Evolutionary conservation across 2,797 vertebrate genomes (phyloP).

Genomic region (Harpagifer antarcticus): DNA sequence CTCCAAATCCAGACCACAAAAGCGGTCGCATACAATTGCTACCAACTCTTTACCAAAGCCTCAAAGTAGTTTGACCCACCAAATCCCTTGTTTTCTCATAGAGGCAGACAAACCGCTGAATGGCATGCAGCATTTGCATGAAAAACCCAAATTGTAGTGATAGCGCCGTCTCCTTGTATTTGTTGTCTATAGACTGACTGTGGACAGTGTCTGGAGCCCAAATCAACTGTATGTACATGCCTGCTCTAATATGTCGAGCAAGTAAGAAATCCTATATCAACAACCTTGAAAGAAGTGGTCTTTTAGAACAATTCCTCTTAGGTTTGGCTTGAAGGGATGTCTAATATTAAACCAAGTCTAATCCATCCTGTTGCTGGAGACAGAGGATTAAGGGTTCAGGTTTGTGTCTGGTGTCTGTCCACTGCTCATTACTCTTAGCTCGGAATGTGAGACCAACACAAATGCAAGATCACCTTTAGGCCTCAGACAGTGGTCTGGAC

Average conservation of each 20-base stretch:
- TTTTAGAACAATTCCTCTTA: constrained; percentile 44
- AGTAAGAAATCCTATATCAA: constrained; percentile 59
- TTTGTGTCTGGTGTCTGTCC: constrained; percentile 65
- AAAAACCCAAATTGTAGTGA: constrained; percentile 36
- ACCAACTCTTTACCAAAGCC: constrained; percentile 64
- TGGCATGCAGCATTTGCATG: constrained; percentile 41
- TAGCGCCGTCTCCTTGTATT: constrained; percentile 39
- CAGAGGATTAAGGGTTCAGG: constrained; percentile 69
- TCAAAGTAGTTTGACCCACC: constrained; percentile 57
- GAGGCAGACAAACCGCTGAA: constrained; percentile 48
- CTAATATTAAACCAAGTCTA: constrained; percentile 67
- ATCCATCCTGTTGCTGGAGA: constrained; percentile 61
- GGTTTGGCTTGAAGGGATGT: constrained; percentile 63
- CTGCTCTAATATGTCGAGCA: constrained; percentile 45
- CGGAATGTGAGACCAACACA: constrained; percentile 67
- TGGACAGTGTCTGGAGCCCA: constrained; percentile 33
- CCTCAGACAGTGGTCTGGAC: constrained; percentile 68
- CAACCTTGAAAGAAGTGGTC: constrained; percentile 64
- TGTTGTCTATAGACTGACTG: constrained; percentile 34
- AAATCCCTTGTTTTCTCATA: constrained; percentile 59
- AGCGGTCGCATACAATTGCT: constrained; percentile 56
- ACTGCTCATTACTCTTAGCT: constrained; percentile 58
- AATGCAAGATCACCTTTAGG: constrained; percentile 67
- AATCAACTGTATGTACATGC: constrained; percentile 50
- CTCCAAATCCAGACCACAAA: constrained; percentile 58